These are phyloP conservation scores for Clarias batrachus DNA, from an alignment of 2,113 vertebrate species.

Conservation along the genomic window DNA sequence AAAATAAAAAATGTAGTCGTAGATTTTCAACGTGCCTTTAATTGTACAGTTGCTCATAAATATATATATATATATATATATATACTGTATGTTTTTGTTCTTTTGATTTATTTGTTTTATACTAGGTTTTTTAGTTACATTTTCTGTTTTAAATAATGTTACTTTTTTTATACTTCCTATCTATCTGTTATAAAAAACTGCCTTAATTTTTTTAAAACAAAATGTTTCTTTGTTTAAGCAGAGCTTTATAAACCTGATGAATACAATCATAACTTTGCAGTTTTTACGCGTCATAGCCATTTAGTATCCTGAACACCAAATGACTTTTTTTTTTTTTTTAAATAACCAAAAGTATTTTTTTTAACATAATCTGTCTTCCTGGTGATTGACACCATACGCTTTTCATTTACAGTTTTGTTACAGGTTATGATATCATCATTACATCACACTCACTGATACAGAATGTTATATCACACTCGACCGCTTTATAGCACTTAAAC, in stretches of 20 bases:
- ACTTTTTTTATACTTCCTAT: slow-evolving; percentile 51
- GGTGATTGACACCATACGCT: neutral
- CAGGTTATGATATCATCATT: neutral
- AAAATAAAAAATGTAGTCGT: no score
- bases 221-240: slow-evolving; percentile 44
- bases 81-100: slow-evolving; percentile 19
- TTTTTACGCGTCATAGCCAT: slow-evolving; percentile 47
- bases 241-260: slow-evolving; percentile 53
- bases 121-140: slow-evolving; percentile 55
- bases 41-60: slow-evolving; percentile 30
- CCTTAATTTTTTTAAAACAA: slow-evolving; percentile 23
- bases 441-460: neutral
- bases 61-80: no score
- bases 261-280: slow-evolving; percentile 63
- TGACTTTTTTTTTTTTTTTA: slow-evolving; percentile 21
- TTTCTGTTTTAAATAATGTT: slow-evolving; percentile 52
- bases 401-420: neutral
- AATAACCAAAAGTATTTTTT: slow-evolving; percentile 39
- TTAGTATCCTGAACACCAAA: slow-evolving; percentile 57
- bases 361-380: neutral
- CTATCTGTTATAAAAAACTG: slow-evolving; percentile 49
- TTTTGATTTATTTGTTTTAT: slow-evolving; percentile 50
- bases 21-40: slow-evolving; percentile 21
- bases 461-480: slow-evolving; percentile 3
- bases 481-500: slow-evolving; percentile 47